These are phyloP conservation scores for Microctonus hyperodae DNA, from an alignment of 2,888 invertebrate species.

Conservation along the genomic window DNA sequence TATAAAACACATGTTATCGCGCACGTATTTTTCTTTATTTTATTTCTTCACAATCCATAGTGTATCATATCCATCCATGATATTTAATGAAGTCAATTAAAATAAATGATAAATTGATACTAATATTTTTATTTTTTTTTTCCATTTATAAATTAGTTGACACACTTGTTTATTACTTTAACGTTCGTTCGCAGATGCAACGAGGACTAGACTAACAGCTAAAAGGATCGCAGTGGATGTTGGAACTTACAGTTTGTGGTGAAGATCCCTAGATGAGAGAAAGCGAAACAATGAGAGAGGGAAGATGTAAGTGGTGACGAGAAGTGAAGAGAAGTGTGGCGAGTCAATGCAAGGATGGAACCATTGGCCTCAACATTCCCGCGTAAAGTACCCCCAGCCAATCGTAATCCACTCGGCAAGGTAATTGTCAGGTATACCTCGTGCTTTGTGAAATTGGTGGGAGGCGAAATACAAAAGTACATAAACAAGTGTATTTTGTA, in stretches of 20 bases:
- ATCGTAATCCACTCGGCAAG: constrained; percentile 34
- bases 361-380: constrained; percentile 32
- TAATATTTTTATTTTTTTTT: not conserved
- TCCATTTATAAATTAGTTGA: not conserved
- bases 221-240: constrained; percentile 43
- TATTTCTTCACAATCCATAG: not conserved
- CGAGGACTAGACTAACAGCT: constrained; percentile 53
- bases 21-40: not conserved
- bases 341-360: constrained; percentile 1
- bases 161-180: not conserved
- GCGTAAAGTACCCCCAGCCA: constrained; percentile 33
- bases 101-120: not conserved
- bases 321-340: constrained; percentile 22
- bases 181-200: constrained; percentile 46
- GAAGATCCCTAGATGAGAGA: constrained; percentile 14
- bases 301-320: constrained; percentile 9
- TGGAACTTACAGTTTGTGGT: constrained; percentile 42
- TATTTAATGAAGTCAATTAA: not conserved
- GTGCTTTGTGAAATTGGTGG: constrained; percentile 21
- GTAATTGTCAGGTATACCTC: constrained; percentile 30
- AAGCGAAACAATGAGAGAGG: constrained; percentile 29
- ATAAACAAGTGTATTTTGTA: not conserved
- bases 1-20: not conserved
- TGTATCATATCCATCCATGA: too few species aligned
- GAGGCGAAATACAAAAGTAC: constrained; percentile 1